Conservation (phyloP, 2,113 vertebrate genomes). For the Chaetorhynchus papuensis region DNA sequence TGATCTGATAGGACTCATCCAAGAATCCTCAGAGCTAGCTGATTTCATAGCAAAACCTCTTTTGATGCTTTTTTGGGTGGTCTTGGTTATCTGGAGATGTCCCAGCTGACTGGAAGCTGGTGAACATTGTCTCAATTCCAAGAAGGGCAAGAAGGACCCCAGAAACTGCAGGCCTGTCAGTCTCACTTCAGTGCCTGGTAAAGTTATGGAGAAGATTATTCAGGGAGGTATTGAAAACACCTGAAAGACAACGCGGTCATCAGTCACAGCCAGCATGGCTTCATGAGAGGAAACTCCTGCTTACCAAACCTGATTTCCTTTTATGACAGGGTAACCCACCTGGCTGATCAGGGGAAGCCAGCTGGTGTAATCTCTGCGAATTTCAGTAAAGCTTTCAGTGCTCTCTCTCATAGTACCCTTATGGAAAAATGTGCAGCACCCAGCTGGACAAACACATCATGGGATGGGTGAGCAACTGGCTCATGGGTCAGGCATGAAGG, state of each 20-base stretch:
- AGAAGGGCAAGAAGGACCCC: not conserved
- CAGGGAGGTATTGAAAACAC: not conserved
- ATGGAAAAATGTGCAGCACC: not conserved
- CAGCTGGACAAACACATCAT: not conserved
- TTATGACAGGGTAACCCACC: not conserved
- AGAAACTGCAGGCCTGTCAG: not conserved
- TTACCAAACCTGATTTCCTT: not conserved
- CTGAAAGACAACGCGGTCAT: not conserved
- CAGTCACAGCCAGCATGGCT: not conserved
- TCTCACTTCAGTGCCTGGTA: not conserved
- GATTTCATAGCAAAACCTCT: not conserved
- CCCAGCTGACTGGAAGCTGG: not conserved
- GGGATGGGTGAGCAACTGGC: not conserved
- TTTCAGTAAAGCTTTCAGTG: not conserved
- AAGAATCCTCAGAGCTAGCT: not conserved
- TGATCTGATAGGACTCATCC: not conserved
- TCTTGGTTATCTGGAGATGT: not conserved
- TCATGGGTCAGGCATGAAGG: rapidly evolving
- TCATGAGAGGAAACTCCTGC: not conserved
- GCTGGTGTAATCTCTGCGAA: not conserved
- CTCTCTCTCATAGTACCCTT: not conserved
- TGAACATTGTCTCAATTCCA: rapidly evolving
- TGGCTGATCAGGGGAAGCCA: not conserved
- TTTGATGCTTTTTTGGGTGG: not conserved
- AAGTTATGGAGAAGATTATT: not conserved